Conservation (phyloP, 2,888 invertebrate species). For the Acanthosepion esculentum region DNA sequence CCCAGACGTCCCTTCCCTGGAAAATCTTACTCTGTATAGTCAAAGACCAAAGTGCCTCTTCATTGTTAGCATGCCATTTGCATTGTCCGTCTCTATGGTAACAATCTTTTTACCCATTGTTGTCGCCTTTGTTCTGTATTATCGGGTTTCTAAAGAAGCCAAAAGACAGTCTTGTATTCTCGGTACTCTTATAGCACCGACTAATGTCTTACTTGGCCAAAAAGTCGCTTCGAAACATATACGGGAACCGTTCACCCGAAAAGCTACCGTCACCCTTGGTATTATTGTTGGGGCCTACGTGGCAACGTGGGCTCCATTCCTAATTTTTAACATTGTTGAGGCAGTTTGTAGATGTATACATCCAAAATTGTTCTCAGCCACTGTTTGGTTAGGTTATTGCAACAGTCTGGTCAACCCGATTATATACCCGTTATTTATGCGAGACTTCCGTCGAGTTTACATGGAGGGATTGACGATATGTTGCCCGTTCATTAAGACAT, state of each 20-base stretch:
- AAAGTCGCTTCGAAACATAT: slow-evolving; percentile 62
- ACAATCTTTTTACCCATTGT: slow-evolving; percentile 67
- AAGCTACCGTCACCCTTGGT: slow-evolving; percentile 67
- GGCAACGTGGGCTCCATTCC: slow-evolving; percentile 68
- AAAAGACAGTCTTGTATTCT: slow-evolving; percentile 66
- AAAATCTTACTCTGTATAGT: slow-evolving; percentile 63
- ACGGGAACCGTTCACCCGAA: slow-evolving; percentile 67
- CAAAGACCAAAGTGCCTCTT: slow-evolving; percentile 63
- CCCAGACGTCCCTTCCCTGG: slow-evolving; percentile 59
- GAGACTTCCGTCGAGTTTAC: slow-evolving; percentile 68
- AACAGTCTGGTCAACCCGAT: slow-evolving; percentile 68
- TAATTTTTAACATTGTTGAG: slow-evolving; percentile 62
- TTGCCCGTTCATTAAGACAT: slow-evolving; percentile 56
- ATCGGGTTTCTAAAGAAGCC: slow-evolving; percentile 67
- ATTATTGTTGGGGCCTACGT: slow-evolving; percentile 68
- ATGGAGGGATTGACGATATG: slow-evolving; percentile 55
- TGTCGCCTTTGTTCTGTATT: slow-evolving; percentile 65
- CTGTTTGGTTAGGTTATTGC: slow-evolving; percentile 69
- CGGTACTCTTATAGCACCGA: slow-evolving; percentile 62
- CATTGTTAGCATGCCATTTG: slow-evolving; percentile 64
- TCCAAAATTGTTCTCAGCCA: slow-evolving; percentile 58
- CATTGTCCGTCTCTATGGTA: slow-evolving; percentile 61
- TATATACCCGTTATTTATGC: slow-evolving; percentile 68
- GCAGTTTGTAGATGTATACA: slow-evolving; percentile 64
- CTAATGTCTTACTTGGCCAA: slow-evolving; percentile 64